These are phyloP conservation scores for Cataglyphis hispanica DNA, from an alignment of 1,140 invertebrate species.

Conservation along the genomic window DNA sequence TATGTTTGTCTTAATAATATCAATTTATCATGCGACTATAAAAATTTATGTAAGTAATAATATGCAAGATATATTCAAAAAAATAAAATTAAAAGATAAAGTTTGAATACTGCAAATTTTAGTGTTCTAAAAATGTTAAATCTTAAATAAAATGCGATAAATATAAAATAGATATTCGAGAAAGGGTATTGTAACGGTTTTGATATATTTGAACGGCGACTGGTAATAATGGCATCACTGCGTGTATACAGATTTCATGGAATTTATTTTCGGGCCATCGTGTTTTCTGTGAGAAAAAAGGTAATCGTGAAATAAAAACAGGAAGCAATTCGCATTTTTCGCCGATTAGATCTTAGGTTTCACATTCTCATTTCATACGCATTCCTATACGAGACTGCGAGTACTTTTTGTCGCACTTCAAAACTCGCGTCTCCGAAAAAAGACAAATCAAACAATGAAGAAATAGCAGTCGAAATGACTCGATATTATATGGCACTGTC, in stretches of 20 bases:
- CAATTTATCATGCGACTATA: not conserved
- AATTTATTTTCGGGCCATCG: slow-evolving; percentile 69
- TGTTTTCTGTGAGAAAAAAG: slow-evolving; percentile 49
- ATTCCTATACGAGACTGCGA: slow-evolving; percentile 49
- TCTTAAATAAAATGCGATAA: not conserved
- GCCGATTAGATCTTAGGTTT: slow-evolving; percentile 42
- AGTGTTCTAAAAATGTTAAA: not conserved
- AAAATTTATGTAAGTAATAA: not conserved
- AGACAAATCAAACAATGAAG: slow-evolving; percentile 62
- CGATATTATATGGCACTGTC: slow-evolving; percentile 75
- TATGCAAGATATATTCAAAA: not conserved
- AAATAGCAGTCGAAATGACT: slow-evolving; percentile 70
- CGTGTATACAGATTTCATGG: slow-evolving; percentile 66
- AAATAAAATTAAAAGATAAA: slow-evolving; percentile 1
- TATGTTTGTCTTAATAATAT: not conserved
- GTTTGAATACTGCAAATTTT: not conserved
- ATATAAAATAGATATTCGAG: not conserved
- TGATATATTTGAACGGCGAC: slow-evolving; percentile 53
- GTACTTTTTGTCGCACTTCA: slow-evolving; percentile 16
- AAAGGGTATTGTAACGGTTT: not conserved
- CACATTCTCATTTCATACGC: slow-evolving; percentile 7
- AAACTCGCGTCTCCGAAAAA: slow-evolving; percentile 37
- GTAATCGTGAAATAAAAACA: slow-evolving; percentile 36
- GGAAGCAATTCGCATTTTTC: slow-evolving; percentile 69
- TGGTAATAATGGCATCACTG: slow-evolving; percentile 69